Evolutionary conservation across 2,888 invertebrate genomes (phyloP).

Genomic region (Andrena marginata): DNA sequence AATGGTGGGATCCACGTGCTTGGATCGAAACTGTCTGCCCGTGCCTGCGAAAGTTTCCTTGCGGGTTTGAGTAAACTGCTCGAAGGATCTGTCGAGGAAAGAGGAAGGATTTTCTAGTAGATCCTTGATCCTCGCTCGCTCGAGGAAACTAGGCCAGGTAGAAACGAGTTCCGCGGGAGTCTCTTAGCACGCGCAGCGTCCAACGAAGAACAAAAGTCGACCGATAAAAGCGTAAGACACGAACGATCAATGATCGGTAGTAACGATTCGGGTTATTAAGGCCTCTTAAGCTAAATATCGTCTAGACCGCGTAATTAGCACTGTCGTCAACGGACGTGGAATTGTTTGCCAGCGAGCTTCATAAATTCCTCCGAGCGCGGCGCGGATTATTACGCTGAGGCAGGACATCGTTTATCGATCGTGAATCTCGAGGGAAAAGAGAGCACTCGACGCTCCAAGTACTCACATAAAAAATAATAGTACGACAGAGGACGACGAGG

Average conservation of each 20-base stretch:
- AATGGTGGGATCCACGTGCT: slow-evolving; percentile 13
- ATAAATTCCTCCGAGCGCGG: background rate
- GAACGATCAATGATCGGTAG: background rate
- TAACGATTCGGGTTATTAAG: background rate
- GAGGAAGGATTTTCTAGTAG: background rate
- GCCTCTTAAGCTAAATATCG: background rate
- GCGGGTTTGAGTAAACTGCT: too few species aligned
- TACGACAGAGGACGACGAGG: slow-evolving; percentile 15
- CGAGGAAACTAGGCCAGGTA: slow-evolving; percentile 16
- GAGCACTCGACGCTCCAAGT: too few species aligned
- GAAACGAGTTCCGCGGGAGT: slow-evolving; percentile 1
- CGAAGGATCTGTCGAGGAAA: background rate
- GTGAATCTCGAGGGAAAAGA: background rate
- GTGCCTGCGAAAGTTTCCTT: background rate
- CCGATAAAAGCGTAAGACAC: background rate
- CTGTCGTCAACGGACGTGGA: background rate
- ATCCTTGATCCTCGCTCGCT: background rate
- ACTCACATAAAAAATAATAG: background rate
- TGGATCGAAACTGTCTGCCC: slow-evolving; percentile 1
- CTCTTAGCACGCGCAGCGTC: slow-evolving; percentile 4
- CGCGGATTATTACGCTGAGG: background rate
- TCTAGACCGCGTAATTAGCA: background rate
- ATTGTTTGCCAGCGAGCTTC: background rate
- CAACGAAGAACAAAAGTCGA: slow-evolving; percentile 10
- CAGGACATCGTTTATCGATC: slow-evolving; percentile 27